These are phyloP conservation scores for Drosophila phalerata DNA, from an alignment of 2,888 invertebrate genomes.

Conservation along the genomic window DNA sequence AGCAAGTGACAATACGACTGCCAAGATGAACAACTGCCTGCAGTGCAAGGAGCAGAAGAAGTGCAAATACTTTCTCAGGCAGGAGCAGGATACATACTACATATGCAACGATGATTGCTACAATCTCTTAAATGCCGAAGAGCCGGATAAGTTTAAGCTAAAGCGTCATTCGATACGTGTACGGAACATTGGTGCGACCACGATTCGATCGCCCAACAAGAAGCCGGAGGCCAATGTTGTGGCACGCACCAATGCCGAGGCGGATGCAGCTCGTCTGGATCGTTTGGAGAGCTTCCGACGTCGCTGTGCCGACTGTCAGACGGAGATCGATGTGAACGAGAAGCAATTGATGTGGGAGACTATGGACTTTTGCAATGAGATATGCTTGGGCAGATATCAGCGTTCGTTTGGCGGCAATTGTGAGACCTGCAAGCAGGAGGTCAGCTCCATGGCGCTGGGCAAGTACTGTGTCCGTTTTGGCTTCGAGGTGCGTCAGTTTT, in stretches of 20 bases:
- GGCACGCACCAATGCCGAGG: slow-evolving; percentile 87
- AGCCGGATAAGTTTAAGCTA: slow-evolving; percentile 85
- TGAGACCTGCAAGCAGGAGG: slow-evolving; percentile 92
- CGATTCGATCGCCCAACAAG: slow-evolving; percentile 71
- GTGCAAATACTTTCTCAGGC: slow-evolving; percentile 86
- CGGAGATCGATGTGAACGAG: slow-evolving; percentile 87
- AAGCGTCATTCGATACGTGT: slow-evolving; percentile 84
- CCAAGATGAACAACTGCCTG: slow-evolving; percentile 84
- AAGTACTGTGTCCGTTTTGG: slow-evolving; percentile 98
- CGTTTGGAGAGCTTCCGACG: slow-evolving; percentile 87
- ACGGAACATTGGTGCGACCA: slow-evolving; percentile 83
- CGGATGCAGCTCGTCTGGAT: slow-evolving; percentile 87
- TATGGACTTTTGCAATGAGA: slow-evolving; percentile 96
- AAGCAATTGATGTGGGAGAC: slow-evolving; percentile 94
- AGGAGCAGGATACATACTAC: slow-evolving; percentile 86
- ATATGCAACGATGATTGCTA: slow-evolving; percentile 88
- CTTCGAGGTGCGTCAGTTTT: slow-evolving; percentile 96
- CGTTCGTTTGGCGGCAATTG: slow-evolving; percentile 91
- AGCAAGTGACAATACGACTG: background rate
- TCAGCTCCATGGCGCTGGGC: slow-evolving; percentile 92
- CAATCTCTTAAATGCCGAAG: slow-evolving; percentile 86
- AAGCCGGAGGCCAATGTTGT: slow-evolving; percentile 86
- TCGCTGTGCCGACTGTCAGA: slow-evolving; percentile 87
- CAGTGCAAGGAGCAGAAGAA: slow-evolving; percentile 86
- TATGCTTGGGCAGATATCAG: slow-evolving; percentile 93